Conservation (phyloP, 37 sponge, comb jelly and placozoan species). For the Beroe forskalii region DNA sequence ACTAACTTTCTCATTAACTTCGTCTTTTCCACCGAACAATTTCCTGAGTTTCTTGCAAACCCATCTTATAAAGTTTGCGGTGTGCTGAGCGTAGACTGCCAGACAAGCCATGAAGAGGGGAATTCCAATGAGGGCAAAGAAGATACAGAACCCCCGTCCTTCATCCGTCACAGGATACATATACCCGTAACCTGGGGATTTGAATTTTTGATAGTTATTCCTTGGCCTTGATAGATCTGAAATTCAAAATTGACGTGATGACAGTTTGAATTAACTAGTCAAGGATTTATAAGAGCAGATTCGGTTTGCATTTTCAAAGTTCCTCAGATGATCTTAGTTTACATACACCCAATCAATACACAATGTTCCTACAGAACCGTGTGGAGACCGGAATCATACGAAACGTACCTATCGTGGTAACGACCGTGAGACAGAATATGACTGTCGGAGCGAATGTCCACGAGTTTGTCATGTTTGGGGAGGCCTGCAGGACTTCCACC, state of each 20-base stretch:
- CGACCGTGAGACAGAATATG: constrained; percentile 64
- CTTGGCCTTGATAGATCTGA: too few species aligned
- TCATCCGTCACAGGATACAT: constrained; percentile 64
- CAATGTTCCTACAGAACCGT: too few species aligned
- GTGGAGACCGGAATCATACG: too few species aligned
- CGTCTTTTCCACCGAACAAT: constrained; percentile 32
- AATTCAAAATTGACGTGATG: too few species aligned
- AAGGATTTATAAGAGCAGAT: too few species aligned
- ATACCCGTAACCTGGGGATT: constrained; percentile 56
- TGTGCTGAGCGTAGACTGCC: constrained; percentile 63
- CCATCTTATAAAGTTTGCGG: constrained; percentile 59
- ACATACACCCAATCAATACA: too few species aligned
- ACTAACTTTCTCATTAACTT: constrained; percentile 47
- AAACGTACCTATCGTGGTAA: constrained; percentile 55
- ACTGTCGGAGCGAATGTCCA: constrained; percentile 63
- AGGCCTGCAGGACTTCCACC: constrained; percentile 55
- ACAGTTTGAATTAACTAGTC: too few species aligned
- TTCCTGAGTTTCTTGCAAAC: constrained; percentile 61
- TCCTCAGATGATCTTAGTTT: too few species aligned
- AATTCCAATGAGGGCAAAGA: constrained; percentile 59
- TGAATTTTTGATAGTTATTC: too few species aligned
- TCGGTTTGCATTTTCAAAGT: too few species aligned
- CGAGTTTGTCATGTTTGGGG: constrained; percentile 38
- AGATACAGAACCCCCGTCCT: constrained; percentile 62
- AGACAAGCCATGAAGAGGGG: constrained; percentile 66